phyloP scores from a whole-genome alignment of 2,113 vertebrate species.

The Taurulus bubalis region DNA sequence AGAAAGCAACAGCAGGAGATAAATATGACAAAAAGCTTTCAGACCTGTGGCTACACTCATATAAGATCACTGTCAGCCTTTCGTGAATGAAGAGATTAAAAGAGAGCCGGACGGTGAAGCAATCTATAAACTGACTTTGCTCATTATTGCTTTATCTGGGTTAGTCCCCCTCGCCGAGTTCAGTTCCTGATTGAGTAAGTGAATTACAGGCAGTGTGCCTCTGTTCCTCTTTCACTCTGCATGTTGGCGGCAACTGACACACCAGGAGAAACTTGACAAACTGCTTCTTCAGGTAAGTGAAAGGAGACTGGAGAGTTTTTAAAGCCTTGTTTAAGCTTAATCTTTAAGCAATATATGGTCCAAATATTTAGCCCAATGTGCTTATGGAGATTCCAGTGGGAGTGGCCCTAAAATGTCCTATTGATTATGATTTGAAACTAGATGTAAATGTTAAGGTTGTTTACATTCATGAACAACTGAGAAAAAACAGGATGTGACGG shows the following conservation, averaged over 20 bases:
- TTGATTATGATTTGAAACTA: background rate
- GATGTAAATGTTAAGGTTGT: background rate
- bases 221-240: slow-evolving; percentile 59
- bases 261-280: background rate
- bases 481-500: background rate
- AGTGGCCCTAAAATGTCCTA: too few relatives aligned
- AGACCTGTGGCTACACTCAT: background rate
- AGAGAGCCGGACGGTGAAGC: background rate
- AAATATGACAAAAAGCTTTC: background rate
- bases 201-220: slow-evolving; percentile 52
- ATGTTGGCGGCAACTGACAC: background rate
- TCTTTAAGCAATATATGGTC: background rate
- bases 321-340: background rate
- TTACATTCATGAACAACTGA: background rate
- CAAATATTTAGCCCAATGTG: background rate
- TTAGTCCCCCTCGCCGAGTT: background rate
- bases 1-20: background rate
- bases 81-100: background rate
- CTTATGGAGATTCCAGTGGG: background rate
- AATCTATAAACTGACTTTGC: background rate
- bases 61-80: background rate
- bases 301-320: background rate
- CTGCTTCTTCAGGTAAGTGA: slow-evolving; percentile 51
- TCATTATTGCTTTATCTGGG: slow-evolving; percentile 7
- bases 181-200: slow-evolving; percentile 63